Evolutionary conservation across 2,888 invertebrate genomes (phyloP), one percentile per base, ranked within the genome.

Genomic region (Litoditis marina): DNA sequence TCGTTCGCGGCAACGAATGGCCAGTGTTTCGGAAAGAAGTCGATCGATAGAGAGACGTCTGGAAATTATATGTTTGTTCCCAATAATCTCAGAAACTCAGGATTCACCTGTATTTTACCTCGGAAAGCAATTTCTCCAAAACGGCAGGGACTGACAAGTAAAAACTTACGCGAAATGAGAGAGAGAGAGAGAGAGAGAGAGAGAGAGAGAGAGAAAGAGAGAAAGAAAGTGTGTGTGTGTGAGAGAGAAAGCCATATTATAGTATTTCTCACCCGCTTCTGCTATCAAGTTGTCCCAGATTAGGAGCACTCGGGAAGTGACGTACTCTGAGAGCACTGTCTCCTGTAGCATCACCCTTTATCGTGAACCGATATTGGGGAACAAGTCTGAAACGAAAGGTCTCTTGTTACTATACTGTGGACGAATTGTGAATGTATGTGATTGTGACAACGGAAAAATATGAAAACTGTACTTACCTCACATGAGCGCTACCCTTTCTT

Each of bases 321-420:
- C 77, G 68, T 19, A 78, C 73, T 64, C 69, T 65, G 22, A 81
- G 63, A 2, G 70, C 69, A 1, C 68, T 60, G 13, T 66, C 53
- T 13, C 49, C 46, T 7, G 61, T 56, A 2, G 31, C 11, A 8
- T 25, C 25, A 2, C 42, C 60, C 36, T 65, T 44, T n/a, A 61
- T 61, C 19, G 55, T 47, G 22, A 80, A 52, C n/a, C 79, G 71
- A 61, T 78, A 80, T 31, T 77, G 73, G n/a, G 79, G 69, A n/a
- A 64, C 61, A 13, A 58, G 31, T 62, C 76, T 77, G 53, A 46
- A 66, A 63, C 39, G 51, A 0, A 32, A 1, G 19, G 30, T n/a
- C n/a, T n/a, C n/a, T n/a, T n/a, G n/a, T n/a, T n/a, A n/a, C n/a
- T n/a, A n/a, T n/a, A 44, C 30, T 32, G 25, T 32, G 13, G 11